Evolutionary conservation across 2,797 vertebrate genomes (phyloP).

Genomic region (Fistularia commersonii): DNA sequence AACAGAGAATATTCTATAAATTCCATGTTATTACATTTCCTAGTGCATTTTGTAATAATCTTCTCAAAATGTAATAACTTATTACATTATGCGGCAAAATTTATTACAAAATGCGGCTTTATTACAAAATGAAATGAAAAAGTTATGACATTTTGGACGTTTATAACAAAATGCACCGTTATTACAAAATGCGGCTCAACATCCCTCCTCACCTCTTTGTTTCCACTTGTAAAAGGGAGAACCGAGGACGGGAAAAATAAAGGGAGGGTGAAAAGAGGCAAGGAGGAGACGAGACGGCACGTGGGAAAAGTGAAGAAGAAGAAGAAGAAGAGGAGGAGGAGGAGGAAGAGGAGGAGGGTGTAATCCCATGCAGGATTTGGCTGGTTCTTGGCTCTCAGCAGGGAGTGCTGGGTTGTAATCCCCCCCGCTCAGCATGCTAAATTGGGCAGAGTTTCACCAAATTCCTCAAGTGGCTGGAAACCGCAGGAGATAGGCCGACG

Average conservation of each 20-base stretch:
- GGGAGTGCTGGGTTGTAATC: constrained; percentile 65
- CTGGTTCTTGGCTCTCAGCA: constrained; percentile 57
- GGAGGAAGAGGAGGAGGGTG: constrained; percentile 52
- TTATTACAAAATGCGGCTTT: too few species aligned
- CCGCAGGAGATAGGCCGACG: constrained; percentile 32
- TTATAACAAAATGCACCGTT: too few species aligned
- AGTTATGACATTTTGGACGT: too few species aligned
- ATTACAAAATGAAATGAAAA: too few species aligned
- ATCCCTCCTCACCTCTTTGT: constrained; percentile 5
- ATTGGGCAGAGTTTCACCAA: constrained; percentile 59
- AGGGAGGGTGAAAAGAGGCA: constrained; percentile 26
- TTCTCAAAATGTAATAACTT: too few species aligned
- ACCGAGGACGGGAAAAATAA: neutral
- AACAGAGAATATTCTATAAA: too few species aligned
- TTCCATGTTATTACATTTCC: too few species aligned
- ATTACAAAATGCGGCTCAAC: too few species aligned
- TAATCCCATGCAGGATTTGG: constrained; percentile 69
- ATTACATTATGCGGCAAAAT: too few species aligned
- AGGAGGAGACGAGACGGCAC: constrained; percentile 17
- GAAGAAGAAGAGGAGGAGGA: too few species aligned
- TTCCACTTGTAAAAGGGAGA: constrained; percentile 3
- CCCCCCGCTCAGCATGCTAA: constrained; percentile 67
- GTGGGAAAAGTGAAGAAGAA: constrained; percentile 28
- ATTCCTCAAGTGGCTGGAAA: constrained; percentile 50
- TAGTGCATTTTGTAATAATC: too few species aligned